Percentiles rank a stretch among this genome's conserved stretches.
phyloP scores from a whole-genome alignment of 2,888 invertebrate species.

The Neria commutata region DNA sequence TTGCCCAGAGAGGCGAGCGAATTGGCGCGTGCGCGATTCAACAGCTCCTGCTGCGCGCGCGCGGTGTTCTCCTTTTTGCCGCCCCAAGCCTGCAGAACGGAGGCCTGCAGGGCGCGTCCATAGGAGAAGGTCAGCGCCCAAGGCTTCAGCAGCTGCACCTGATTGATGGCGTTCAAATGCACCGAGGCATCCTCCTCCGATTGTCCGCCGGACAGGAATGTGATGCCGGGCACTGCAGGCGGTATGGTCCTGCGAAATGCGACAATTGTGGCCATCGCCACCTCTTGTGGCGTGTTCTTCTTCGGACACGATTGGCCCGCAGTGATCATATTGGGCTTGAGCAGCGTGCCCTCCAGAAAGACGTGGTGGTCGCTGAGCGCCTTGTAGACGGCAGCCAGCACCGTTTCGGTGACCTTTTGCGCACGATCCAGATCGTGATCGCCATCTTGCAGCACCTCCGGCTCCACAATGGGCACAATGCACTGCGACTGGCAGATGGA shows the following conservation, averaged over 20 bases:
- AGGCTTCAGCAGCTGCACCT: conserved; percentile 81
- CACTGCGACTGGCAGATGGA: conserved; percentile 95
- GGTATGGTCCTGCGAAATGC: conserved; percentile 94
- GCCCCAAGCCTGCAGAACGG: conserved; percentile 92
- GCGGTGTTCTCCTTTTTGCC: conserved; percentile 88
- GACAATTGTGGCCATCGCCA: conserved; percentile 92
- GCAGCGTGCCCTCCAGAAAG: conserved; percentile 94
- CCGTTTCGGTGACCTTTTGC: conserved; percentile 94
- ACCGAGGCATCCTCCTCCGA: conserved; percentile 97
- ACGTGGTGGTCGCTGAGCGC: conserved; percentile 97
- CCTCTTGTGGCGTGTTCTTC: conserved; percentile 80
- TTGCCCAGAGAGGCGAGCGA: conserved; percentile 78
- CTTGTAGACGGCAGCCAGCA: conserved; percentile 94
- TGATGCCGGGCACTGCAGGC: conserved; percentile 92
- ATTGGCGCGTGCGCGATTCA: conserved; percentile 92
- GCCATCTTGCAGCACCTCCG: conserved; percentile 97
- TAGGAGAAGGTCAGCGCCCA: conserved; percentile 98
- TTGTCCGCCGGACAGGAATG: conserved; percentile 98
- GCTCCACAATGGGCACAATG: conserved; percentile 98
- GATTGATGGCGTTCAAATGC: conserved; percentile 96
- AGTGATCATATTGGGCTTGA: conserved; percentile 99
- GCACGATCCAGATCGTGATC: conserved; percentile 92
- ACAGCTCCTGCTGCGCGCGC: conserved; percentile 84
- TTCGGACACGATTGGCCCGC: conserved; percentile 83
- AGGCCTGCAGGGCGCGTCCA: conserved; percentile 97